A percentile compares a stretch with the other conserved stretches of the same genome.
Evolutionary conservation across 2,113 vertebrate genomes (phyloP).

Genomic region (Zosterops borbonicus): DNA sequence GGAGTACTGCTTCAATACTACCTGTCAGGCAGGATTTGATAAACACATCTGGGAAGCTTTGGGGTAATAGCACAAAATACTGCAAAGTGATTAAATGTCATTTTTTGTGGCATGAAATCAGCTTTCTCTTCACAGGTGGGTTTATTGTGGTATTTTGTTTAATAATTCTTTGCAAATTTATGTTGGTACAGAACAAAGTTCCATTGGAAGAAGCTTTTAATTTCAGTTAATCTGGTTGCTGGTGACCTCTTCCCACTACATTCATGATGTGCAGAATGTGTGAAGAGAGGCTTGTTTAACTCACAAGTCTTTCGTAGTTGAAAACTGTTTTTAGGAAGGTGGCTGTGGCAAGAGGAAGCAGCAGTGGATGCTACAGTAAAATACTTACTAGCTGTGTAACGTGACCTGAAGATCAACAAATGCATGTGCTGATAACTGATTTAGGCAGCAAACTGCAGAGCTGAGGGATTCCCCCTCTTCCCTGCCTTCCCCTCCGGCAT

Average conservation of each 20-base stretch:
- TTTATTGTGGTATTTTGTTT: not conserved
- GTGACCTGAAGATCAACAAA: not conserved
- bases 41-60: not conserved
- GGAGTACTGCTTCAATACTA: not conserved
- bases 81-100: not conserved
- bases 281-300: not conserved
- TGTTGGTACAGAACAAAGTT: accelerated
- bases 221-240: not conserved
- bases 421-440: not conserved
- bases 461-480: not conserved
- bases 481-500: not conserved
- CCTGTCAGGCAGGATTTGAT: not conserved
- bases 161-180: not conserved
- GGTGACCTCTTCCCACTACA: accelerated
- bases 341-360: not conserved
- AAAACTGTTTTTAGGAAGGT: not conserved
- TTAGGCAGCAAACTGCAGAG: not conserved
- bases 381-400: not conserved
- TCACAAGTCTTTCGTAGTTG: not conserved
- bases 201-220: not conserved
- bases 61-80: not conserved
- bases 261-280: not conserved
- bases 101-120: not conserved
- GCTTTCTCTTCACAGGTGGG: not conserved
- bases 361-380: not conserved